phyloP scores from a whole-genome alignment of 1,140 invertebrate genomes.

The Brachionus sp. region DNA sequence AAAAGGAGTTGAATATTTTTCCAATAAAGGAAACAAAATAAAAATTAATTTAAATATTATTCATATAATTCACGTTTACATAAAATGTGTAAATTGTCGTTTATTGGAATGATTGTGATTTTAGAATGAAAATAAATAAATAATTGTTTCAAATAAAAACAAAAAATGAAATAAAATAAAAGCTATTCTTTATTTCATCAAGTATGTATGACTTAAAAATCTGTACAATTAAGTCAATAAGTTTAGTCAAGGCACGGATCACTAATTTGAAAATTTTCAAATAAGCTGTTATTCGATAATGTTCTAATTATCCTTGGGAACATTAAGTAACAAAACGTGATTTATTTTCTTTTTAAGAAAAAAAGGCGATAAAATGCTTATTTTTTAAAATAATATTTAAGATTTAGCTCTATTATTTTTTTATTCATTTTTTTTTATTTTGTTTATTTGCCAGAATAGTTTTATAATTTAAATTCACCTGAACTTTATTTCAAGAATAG shows the following conservation, averaged over 20 bases:
- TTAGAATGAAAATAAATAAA: neutral
- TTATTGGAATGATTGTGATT: neutral
- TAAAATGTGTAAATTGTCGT: constrained; percentile 27
- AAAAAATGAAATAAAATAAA: neutral
- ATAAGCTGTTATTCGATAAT: neutral
- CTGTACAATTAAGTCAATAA: neutral
- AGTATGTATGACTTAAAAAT: neutral
- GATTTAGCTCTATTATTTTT: neutral
- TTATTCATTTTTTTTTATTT: neutral
- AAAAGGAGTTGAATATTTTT: neutral
- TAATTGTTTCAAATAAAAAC: neutral
- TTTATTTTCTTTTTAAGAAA: neutral
- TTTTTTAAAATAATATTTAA: neutral
- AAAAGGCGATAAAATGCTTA: neutral
- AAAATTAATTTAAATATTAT: constrained; percentile 41
- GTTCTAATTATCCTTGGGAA: constrained; percentile 27
- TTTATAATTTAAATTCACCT: neutral
- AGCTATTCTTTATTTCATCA: neutral
- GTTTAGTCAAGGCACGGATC: neutral
- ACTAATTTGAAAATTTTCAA: neutral
- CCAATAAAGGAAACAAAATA: neutral
- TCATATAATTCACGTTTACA: constrained; percentile 42
- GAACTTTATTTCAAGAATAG: neutral
- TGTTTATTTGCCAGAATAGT: neutral
- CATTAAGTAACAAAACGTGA: constrained; percentile 35